Evolutionary conservation across 2,888 invertebrate genomes (phyloP).

Genomic region (Epistrophella euchroma): DNA sequence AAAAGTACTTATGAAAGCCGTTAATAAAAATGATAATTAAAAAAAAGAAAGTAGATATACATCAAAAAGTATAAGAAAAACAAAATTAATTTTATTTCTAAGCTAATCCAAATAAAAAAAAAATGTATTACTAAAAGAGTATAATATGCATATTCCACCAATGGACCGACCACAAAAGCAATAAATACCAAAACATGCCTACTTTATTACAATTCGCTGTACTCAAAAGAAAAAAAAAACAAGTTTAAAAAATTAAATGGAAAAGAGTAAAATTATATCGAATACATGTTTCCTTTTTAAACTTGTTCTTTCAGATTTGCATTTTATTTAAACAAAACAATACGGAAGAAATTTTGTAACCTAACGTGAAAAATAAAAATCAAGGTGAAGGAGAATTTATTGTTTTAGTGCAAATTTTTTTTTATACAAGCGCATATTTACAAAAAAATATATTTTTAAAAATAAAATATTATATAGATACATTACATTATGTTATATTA

Average conservation of each 20-base stretch:
- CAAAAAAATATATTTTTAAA: slow-evolving; percentile 14
- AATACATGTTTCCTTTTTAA: not conserved
- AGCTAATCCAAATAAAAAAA: slow-evolving; percentile 24
- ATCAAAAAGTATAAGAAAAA: not conserved
- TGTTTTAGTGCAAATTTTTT: slow-evolving; percentile 74
- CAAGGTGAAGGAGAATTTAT: slow-evolving; percentile 74
- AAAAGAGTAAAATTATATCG: slow-evolving; percentile 2
- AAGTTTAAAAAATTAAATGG: not conserved
- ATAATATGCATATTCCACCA: slow-evolving; percentile 18
- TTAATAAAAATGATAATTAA: slow-evolving; percentile 82
- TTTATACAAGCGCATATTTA: slow-evolving; percentile 57
- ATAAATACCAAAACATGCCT: slow-evolving; percentile 2
- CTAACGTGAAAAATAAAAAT: slow-evolving; percentile 35
- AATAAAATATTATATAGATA: slow-evolving; percentile 22
- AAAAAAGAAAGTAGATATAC: slow-evolving; percentile 3
- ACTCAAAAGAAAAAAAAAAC: not conserved
- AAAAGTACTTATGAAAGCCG: slow-evolving; percentile 84
- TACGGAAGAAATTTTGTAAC: slow-evolving; percentile 46
- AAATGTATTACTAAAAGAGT: not conserved
- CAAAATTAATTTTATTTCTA: slow-evolving; percentile 39
- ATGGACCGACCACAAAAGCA: slow-evolving; percentile 1
- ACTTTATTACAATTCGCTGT: slow-evolving; percentile 25
- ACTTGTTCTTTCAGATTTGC: slow-evolving; percentile 43
- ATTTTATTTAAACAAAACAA: slow-evolving; percentile 27
- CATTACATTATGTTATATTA: not conserved